phyloP scores from a whole-genome alignment of 2,113 vertebrate genomes.

The Phrynosoma platyrhinos region DNA sequence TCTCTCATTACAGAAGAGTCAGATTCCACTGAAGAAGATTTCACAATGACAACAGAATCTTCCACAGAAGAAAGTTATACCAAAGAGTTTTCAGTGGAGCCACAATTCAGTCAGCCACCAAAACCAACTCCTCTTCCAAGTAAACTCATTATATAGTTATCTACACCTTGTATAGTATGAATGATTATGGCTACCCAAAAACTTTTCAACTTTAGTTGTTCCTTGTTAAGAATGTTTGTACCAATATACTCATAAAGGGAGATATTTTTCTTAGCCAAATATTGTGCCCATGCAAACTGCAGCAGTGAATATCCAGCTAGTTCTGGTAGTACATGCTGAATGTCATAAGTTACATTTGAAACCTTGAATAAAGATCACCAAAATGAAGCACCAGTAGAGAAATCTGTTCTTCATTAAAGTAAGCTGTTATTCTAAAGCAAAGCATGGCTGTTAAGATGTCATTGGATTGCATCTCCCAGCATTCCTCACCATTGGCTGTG shows the following conservation, averaged over 20 bases:
- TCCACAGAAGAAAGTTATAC: neutral
- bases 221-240: neutral
- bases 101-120: neutral
- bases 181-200: neutral
- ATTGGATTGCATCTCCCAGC: too few species aligned
- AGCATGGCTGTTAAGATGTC: too few species aligned
- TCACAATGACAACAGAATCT: neutral
- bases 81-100: neutral
- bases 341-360: neutral
- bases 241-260: neutral
- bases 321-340: too few species aligned
- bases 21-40: neutral
- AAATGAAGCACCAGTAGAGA: neutral
- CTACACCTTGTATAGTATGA: neutral
- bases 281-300: neutral
- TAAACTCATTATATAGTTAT: constrained; percentile 3
- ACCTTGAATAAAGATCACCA: neutral
- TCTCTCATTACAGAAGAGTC: neutral
- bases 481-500: too few species aligned
- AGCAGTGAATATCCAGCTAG: neutral
- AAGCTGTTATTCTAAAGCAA: neutral
- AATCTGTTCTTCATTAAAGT: neutral
- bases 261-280: neutral
- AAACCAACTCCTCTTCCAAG: constrained; percentile 13
- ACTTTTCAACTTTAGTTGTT: neutral